Conservation (phyloP, 2,888 invertebrate genomes). For the Noctuana brunneofusca region DNA sequence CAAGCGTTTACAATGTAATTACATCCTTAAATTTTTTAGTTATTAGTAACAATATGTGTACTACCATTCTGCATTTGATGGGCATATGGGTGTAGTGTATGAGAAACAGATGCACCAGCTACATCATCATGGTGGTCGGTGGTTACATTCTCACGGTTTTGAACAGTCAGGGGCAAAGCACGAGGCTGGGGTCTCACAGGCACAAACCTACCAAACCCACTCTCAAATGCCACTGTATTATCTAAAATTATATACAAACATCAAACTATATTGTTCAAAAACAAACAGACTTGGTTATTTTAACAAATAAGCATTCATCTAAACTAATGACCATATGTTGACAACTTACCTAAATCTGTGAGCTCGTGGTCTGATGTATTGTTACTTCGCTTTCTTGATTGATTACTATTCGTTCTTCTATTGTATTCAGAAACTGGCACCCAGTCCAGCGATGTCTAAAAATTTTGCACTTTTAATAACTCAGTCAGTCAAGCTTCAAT, state of each 20-base stretch:
- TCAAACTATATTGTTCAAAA: constrained; percentile 23
- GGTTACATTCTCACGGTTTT: constrained; percentile 68
- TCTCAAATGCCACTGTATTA: constrained; percentile 72
- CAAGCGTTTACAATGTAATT: too few species aligned
- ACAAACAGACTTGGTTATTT: constrained; percentile 5
- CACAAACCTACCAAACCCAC: constrained; percentile 78
- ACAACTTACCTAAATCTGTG: constrained; percentile 71
- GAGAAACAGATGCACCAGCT: constrained; percentile 61
- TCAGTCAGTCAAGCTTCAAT: constrained; percentile 23
- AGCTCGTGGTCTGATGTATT: constrained; percentile 77
- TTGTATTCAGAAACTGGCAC: constrained; percentile 80
- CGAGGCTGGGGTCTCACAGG: constrained; percentile 79
- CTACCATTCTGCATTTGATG: constrained; percentile 79
- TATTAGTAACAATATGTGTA: constrained; percentile 23
- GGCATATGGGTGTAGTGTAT: constrained; percentile 71
- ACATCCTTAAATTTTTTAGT: too few species aligned
- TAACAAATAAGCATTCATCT: constrained; percentile 1
- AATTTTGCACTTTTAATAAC: constrained; percentile 38
- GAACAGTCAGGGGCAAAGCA: constrained; percentile 69
- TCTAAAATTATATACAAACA: constrained; percentile 56
- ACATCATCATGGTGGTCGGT: constrained; percentile 70
- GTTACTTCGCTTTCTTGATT: constrained; percentile 75
- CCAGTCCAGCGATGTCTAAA: constrained; percentile 81
- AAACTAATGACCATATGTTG: not conserved
- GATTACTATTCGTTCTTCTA: constrained; percentile 72